Conservation (phyloP, 2,113 vertebrate genomes). For the Ceratotherium simum region DNA sequence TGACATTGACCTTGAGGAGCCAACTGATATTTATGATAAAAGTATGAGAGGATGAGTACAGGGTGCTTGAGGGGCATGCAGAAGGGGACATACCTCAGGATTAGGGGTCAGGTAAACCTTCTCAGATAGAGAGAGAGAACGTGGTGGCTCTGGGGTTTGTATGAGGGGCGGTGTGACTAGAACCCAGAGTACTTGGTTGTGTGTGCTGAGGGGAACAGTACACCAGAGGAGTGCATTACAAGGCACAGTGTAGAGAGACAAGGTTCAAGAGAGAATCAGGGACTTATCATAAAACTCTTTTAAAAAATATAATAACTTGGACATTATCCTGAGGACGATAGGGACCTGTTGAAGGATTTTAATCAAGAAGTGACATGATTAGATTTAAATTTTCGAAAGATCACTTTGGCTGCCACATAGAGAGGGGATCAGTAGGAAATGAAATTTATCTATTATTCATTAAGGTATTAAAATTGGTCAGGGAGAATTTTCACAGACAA, state of each 20-base stretch:
- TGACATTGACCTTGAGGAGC: neutral
- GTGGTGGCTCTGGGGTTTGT: neutral
- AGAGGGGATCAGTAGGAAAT: conserved; percentile 61
- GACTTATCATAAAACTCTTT: neutral
- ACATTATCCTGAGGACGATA: conserved; percentile 1
- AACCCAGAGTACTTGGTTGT: neutral
- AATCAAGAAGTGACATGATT: conserved; percentile 67
- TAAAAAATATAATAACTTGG: conserved; percentile 31
- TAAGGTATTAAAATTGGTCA: conserved; percentile 57
- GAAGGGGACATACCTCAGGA: neutral
- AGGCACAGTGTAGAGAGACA: neutral
- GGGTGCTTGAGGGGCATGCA: neutral
- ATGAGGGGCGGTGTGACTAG: neutral
- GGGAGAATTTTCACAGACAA: conserved; percentile 58
- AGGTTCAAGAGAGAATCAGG: neutral
- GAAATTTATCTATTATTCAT: conserved; percentile 72
- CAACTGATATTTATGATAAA: neutral
- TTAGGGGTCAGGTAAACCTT: neutral
- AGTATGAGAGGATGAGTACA: neutral
- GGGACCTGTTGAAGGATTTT: conserved; percentile 46
- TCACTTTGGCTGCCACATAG: neutral
- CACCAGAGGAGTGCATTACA: neutral
- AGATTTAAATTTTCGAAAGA: conserved; percentile 60
- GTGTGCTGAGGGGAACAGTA: fast-evolving
- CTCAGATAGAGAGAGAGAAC: fast-evolving